Base-by-base conservation (phyloP, 2,797 vertebrate genomes). In the Octomys mimax region DNA sequence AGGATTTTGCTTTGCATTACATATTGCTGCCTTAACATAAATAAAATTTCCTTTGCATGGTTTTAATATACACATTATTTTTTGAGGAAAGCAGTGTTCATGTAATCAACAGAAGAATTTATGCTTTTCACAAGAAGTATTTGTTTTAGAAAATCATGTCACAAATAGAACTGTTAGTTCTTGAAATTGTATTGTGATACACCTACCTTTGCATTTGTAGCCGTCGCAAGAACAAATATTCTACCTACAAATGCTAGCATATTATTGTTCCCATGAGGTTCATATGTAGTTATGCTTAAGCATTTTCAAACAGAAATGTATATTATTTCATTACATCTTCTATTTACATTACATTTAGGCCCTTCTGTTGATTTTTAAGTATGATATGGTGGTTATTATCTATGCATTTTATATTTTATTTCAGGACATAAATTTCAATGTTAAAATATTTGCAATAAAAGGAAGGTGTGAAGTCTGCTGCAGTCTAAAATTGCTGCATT, bases 361-460 rank as follows among this genome's bases (percentile, higher is more conserved):
- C 14, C 89, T 82, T 89, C 26, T 88, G 31, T 11, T 90, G 26
- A 66, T 24, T 59, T 21, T 75, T 18, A 64, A 82, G 70, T 36
- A 16, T 46, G 62, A 36, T 16, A 61, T 24, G 2, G 46, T 77
- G 6, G 28, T 36, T 75, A 42, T 92, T 95, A 88, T 80, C 19
- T 95, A n/a, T 64, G 19, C 5, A 64, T 84, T 95, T 92, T 18
- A 33, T 6, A 59, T 62, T 93, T 91, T 36, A 73, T 62, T 91
- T 78, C 91, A 87, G 36, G 11, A 71, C 59, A 79, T 39, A 93
- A 57, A 59, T 78, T 68, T 92, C 54, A 1, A 5, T 46, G 16
- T 64, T 86, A 92, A 92, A 92, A 66, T 54, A 82, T 42, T 86
- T 95, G 1, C 66, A 93, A 88, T 57, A 79, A 70, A 95, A 86